A percentile compares a stretch with the other conserved stretches of the same genome.
Conservation (phyloP, 1,140 invertebrate genomes). For the Melipona quadrifasciata region DNA sequence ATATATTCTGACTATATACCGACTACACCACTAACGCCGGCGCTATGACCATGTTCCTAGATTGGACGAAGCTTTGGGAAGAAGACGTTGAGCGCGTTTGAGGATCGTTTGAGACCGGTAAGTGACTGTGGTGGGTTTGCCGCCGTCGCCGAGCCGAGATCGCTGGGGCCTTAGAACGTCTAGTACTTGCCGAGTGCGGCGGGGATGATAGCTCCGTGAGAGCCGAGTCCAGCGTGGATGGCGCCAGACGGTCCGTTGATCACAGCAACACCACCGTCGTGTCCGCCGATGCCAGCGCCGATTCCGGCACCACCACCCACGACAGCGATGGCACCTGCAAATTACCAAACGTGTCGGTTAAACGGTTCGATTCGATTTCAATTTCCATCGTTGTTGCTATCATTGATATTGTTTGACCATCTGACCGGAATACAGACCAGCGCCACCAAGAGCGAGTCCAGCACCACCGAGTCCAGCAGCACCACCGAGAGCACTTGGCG, state of each 20-base stretch:
- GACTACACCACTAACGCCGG: constrained; percentile 59
- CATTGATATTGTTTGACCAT: neutral
- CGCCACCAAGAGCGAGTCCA: constrained; percentile 43
- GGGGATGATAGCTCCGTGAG: constrained; percentile 82
- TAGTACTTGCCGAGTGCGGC: constrained; percentile 79
- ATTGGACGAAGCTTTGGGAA: constrained; percentile 75
- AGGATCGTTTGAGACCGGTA: constrained; percentile 78
- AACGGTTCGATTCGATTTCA: neutral
- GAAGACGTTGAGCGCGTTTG: constrained; percentile 79
- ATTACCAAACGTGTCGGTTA: neutral
- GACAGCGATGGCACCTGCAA: constrained; percentile 80
- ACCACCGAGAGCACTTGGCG: constrained; percentile 74
- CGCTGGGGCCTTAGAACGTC: constrained; percentile 79
- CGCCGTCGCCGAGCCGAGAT: constrained; percentile 82
- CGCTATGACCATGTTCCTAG: constrained; percentile 71
- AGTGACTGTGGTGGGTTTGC: constrained; percentile 79
- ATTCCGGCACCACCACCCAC: constrained; percentile 78
- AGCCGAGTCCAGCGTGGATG: constrained; percentile 81
- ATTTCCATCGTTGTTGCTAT: neutral
- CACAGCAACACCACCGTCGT: constrained; percentile 81
- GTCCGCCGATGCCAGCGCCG: constrained; percentile 79
- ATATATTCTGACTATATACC: constrained; percentile 56
- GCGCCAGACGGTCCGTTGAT: constrained; percentile 82
- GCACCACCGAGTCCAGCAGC: constrained; percentile 68
- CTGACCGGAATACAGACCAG: constrained; percentile 30